These are phyloP conservation scores for Thunnus maccoyii DNA, from an alignment of 2,113 vertebrate species.

Conservation along the genomic window DNA sequence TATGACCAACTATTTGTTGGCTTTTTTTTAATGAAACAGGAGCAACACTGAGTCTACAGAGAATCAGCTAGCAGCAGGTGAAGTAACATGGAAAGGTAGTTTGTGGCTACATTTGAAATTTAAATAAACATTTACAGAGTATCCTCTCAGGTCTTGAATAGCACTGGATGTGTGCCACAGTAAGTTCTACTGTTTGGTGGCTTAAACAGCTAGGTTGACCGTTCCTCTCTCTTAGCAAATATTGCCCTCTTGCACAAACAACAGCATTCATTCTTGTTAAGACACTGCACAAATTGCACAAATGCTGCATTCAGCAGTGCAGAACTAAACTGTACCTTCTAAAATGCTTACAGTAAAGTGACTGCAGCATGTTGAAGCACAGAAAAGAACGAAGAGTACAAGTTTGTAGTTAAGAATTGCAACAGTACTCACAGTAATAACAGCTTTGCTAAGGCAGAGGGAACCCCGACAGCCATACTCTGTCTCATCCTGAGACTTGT, in stretches of 20 bases:
- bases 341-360: not conserved
- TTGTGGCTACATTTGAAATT: conserved; percentile 16
- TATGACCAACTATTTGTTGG: not conserved
- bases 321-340: too few relatives aligned
- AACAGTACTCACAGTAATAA: conserved; percentile 91
- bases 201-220: not conserved
- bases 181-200: not conserved
- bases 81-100: not conserved
- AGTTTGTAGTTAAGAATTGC: not conserved
- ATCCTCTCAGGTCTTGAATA: not conserved
- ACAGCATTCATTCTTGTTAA: not conserved
- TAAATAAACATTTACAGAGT: conserved; percentile 18
- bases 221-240: conserved; percentile 14
- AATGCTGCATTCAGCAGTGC: not conserved
- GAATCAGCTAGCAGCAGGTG: not conserved
- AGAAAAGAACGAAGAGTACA: not conserved
- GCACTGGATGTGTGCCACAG: not conserved
- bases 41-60: not conserved
- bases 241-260: conserved; percentile 15
- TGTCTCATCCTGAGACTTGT: conserved; percentile 96
- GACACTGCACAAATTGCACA: conserved; percentile 29
- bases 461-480: conserved; percentile 98
- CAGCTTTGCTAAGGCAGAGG: conserved; percentile 96
- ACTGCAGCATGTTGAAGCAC: not conserved
- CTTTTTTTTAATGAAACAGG: not conserved